phyloP scores from a whole-genome alignment of 2,113 vertebrate genomes.

The Cavia aperea region DNA sequence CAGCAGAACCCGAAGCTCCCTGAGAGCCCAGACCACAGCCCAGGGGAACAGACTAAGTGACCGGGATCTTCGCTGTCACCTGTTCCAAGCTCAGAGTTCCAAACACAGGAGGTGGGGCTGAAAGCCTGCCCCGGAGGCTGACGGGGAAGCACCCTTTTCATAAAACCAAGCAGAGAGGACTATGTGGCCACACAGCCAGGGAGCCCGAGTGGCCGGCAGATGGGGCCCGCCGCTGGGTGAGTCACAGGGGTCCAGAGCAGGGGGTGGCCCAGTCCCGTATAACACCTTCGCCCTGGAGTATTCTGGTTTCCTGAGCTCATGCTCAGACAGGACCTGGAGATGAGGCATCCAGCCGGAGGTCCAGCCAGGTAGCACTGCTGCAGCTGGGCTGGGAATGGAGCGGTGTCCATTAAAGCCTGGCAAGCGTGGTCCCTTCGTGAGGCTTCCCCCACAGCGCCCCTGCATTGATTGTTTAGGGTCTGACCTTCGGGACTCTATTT shows the following conservation, averaged over 20 bases:
- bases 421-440: neutral
- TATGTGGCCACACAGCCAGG: neutral
- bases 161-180: neutral
- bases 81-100: too few relatives aligned
- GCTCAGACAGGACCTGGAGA: neutral
- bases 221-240: neutral
- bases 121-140: neutral
- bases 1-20: neutral
- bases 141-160: neutral
- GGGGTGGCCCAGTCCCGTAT: neutral
- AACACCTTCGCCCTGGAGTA: neutral
- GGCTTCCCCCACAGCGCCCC: neutral
- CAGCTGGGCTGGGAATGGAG: neutral
- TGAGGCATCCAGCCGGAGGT: too few relatives aligned
- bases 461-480: neutral
- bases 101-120: neutral
- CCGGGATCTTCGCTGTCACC: neutral
- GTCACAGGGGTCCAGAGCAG: neutral
- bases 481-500: neutral
- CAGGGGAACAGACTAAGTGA: neutral
- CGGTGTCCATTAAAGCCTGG: neutral
- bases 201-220: neutral
- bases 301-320: neutral
- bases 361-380: accelerated
- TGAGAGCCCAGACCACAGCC: neutral